Percentiles rank a stretch among this genome's conserved stretches.
phyloP scores from a whole-genome alignment of 2,797 vertebrate species.

The Harpagifer antarcticus region DNA sequence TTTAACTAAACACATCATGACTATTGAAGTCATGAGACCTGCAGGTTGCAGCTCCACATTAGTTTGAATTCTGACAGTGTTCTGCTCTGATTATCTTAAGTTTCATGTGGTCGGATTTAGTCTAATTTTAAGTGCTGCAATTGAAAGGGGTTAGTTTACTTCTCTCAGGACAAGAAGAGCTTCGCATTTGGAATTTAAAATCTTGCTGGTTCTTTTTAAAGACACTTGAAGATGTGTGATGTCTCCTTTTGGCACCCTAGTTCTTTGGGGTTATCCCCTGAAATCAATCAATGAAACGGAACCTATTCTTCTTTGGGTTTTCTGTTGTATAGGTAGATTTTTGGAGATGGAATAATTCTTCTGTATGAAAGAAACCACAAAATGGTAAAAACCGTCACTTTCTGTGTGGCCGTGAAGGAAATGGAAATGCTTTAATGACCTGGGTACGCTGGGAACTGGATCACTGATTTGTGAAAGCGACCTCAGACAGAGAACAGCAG shows the following conservation, averaged over 20 bases:
- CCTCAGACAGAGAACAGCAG: conserved; percentile 22
- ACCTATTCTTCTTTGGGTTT: conserved; percentile 1
- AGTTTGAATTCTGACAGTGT: conserved; percentile 32
- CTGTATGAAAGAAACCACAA: too few species aligned
- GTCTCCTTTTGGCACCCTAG: background rate
- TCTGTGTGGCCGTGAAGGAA: conserved; percentile 13
- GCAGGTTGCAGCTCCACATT: conserved; percentile 20
- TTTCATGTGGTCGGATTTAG: conserved; percentile 44
- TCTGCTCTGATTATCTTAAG: conserved; percentile 28
- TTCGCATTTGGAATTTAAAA: conserved; percentile 14
- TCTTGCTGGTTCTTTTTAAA: background rate
- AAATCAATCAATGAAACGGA: background rate
- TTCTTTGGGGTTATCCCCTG: background rate
- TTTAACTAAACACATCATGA: conserved; percentile 14
- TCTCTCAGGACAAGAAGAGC: background rate
- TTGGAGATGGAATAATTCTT: background rate
- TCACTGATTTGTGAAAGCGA: conserved; percentile 29
- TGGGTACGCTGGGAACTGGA: conserved; percentile 5
- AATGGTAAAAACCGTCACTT: conserved; percentile 1
- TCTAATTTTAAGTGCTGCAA: background rate
- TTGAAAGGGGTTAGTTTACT: conserved; percentile 15
- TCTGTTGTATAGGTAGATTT: background rate
- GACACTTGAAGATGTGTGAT: background rate
- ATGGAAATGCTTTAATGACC: conserved; percentile 24
- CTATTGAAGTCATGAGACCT: conserved; percentile 54